These are phyloP conservation scores for Cathartes aura DNA, from an alignment of 2,113 vertebrate species.

Conservation along the genomic window DNA sequence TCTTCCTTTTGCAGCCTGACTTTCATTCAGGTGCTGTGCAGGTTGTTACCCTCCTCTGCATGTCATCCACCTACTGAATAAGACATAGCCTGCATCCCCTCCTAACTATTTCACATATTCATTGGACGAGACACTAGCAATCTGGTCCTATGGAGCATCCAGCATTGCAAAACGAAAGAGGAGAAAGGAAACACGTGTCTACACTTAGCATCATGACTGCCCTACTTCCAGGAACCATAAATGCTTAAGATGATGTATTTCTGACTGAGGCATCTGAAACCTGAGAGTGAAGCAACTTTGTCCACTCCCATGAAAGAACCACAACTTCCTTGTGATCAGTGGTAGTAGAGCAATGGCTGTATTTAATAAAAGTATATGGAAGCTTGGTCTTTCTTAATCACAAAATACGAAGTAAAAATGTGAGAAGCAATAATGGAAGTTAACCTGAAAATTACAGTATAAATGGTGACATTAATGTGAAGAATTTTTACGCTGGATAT, in stretches of 20 bases:
- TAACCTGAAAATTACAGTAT: neutral
- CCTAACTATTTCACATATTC: neutral
- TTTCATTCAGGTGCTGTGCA: neutral
- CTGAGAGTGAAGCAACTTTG: neutral
- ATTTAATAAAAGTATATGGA: neutral
- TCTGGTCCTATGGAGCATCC: neutral
- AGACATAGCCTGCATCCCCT: neutral
- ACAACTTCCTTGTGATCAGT: neutral
- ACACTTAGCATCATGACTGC: too few relatives aligned
- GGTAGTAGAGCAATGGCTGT: neutral
- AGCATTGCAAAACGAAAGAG: neutral
- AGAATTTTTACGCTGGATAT: neutral
- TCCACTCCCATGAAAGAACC: neutral
- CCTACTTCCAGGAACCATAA: neutral
- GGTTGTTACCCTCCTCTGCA: neutral
- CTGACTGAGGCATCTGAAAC: neutral
- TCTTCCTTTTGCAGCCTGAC: neutral
- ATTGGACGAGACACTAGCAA: fast-evolving
- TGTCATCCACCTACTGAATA: neutral
- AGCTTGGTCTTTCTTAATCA: neutral
- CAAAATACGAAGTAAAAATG: neutral
- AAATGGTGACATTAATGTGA: neutral
- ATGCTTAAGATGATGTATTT: neutral
- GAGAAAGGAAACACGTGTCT: neutral
- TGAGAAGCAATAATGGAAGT: neutral